A percentile compares a stretch with the other conserved stretches of the same genome.
These are phyloP conservation scores for Gnathonemus longibarbis DNA, from an alignment of 2,113 vertebrate species.

Conservation along the genomic window DNA sequence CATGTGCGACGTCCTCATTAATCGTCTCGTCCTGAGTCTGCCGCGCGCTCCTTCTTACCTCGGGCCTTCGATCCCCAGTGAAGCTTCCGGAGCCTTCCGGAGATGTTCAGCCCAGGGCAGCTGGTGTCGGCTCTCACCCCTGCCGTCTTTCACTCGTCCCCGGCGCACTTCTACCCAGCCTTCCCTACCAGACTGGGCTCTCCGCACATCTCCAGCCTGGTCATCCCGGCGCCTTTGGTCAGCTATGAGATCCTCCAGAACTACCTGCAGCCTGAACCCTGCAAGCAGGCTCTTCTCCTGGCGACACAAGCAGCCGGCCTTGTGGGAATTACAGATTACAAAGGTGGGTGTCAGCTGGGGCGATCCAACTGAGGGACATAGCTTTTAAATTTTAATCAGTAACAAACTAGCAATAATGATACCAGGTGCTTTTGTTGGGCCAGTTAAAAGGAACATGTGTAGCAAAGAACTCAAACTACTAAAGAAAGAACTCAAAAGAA, in stretches of 20 bases:
- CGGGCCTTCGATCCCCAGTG: not conserved
- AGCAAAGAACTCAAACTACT: not conserved
- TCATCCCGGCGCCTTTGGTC: constrained; percentile 63
- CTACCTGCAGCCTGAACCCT: constrained; percentile 63
- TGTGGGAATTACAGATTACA: constrained; percentile 44
- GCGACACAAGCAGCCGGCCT: constrained; percentile 52
- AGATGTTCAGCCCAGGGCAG: constrained; percentile 66
- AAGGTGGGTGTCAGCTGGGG: constrained; percentile 49
- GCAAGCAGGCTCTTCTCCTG: constrained; percentile 63
- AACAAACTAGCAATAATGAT: not conserved
- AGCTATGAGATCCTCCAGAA: constrained; percentile 65
- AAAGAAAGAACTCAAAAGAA: not conserved
- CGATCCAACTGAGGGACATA: not conserved
- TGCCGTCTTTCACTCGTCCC: constrained; percentile 57
- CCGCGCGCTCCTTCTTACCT: constrained; percentile 14
- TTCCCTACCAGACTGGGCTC: constrained; percentile 55
- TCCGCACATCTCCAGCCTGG: constrained; percentile 45
- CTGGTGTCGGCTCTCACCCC: constrained; percentile 58
- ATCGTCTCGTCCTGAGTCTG: not conserved
- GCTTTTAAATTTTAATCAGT: not conserved
- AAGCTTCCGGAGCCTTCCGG: constrained; percentile 19
- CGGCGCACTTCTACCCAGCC: constrained; percentile 57
- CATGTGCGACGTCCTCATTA: not conserved
- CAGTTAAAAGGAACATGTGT: not conserved
- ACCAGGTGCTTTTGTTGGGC: not conserved